phyloP scores from a whole-genome alignment of 2,113 vertebrate genomes.

The Saguinus midas region DNA sequence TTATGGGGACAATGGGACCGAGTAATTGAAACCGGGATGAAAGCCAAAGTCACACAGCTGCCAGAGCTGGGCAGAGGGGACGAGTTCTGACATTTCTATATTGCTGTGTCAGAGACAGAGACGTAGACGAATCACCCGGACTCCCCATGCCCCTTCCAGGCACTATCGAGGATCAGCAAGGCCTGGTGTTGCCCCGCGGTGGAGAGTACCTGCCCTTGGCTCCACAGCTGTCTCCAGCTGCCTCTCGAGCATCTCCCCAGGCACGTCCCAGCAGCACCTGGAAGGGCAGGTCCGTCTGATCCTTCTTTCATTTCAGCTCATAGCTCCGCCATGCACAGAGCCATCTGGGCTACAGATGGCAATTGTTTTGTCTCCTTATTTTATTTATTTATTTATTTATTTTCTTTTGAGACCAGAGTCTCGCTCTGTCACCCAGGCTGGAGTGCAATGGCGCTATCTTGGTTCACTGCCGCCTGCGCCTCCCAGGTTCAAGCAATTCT shows the following conservation, averaged over 20 bases:
- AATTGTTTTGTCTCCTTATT: not conserved
- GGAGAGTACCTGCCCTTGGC: no score
- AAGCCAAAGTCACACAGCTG: not conserved
- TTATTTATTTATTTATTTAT: no score
- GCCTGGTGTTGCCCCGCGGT: fast-evolving
- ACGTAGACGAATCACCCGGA: fast-evolving
- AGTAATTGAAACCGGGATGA: not conserved
- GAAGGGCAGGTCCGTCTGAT: no score
- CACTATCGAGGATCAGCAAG: not conserved
- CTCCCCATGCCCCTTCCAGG: not conserved
- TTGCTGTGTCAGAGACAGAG: not conserved
- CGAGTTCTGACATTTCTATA: not conserved
- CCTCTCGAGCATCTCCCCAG: not conserved
- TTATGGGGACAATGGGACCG: not conserved
- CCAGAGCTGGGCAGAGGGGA: not conserved
- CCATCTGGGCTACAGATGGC: no score
- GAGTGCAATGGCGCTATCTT: no score
- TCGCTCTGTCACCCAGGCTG: no score
- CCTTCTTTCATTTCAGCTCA: not conserved
- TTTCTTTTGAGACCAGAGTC: no score
- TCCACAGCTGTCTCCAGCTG: not conserved
- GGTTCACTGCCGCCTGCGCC: no score
- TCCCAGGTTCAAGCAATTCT: no score
- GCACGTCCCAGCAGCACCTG: no score
- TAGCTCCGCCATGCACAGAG: not conserved